These are phyloP conservation scores for Lithophane ornitopus DNA, from an alignment of 2,888 invertebrate species.

Conservation along the genomic window DNA sequence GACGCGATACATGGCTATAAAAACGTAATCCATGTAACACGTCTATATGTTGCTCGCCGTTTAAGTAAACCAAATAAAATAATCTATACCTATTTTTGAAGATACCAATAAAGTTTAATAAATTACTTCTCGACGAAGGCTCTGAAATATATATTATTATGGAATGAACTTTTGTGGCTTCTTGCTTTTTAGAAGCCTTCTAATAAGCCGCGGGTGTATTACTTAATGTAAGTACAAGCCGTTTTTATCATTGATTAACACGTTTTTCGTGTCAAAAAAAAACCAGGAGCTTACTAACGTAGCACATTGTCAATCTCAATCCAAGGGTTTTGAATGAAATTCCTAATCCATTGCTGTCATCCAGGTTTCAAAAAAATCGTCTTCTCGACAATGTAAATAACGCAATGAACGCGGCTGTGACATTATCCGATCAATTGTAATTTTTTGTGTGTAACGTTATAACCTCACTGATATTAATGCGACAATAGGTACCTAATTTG, in stretches of 20 bases:
- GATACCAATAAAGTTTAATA: neutral
- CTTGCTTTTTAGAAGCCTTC: neutral
- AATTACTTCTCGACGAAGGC: neutral
- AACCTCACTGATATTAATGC: no score
- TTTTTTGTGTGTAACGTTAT: no score
- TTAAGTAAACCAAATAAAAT: neutral
- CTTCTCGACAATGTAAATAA: no score
- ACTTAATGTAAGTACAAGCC: neutral
- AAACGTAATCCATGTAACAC: neutral
- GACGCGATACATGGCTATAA: neutral
- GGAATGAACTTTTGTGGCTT: neutral
- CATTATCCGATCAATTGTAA: no score
- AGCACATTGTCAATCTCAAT: neutral
- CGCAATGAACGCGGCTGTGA: no score
- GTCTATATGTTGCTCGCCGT: neutral
- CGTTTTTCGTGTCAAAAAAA: neutral
- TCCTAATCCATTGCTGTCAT: no score
- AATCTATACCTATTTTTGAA: neutral
- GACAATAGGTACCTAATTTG: no score
- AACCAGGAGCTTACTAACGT: neutral
- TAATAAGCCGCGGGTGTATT: neutral
- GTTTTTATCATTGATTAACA: neutral
- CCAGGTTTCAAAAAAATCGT: no score
- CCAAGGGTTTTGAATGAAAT: neutral
- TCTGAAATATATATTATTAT: neutral